Evolutionary conservation across 2,113 vertebrate species (phyloP).

Genomic region (Crotalus horridus): DNA sequence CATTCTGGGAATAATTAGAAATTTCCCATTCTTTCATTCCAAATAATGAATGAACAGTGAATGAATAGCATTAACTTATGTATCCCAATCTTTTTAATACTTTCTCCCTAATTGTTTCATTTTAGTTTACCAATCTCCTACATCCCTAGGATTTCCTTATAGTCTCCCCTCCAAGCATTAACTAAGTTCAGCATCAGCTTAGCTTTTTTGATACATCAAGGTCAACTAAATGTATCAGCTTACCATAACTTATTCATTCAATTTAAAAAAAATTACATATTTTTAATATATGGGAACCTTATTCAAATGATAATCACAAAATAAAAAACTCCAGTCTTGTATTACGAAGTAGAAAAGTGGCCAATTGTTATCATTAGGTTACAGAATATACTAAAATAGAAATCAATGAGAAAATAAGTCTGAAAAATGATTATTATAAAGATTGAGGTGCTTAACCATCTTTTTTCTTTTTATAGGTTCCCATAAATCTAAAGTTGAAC

Average conservation of each 20-base stretch:
- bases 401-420: neutral
- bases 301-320: neutral
- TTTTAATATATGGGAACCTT: neutral
- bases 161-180: neutral
- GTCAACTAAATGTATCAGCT: neutral
- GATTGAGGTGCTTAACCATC: constrained; percentile 15
- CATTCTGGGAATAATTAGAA: neutral
- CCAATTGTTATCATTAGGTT: neutral
- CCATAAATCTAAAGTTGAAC: constrained; percentile 64
- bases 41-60: neutral
- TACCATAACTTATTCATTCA: neutral
- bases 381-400: neutral
- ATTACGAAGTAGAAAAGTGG: neutral
- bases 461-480: constrained; percentile 58
- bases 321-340: neutral
- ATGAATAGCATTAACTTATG: neutral
- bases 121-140: neutral
- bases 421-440: constrained; percentile 3
- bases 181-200: neutral
- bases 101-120: neutral
- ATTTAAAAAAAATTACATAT: neutral
- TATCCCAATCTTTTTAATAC: neutral
- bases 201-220: neutral
- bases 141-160: neutral
- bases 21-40: neutral